A percentile compares a stretch with the other conserved stretches of the same genome.
Evolutionary conservation across 2,888 invertebrate species (phyloP).

Genomic region (Phalera bucephala): DNA sequence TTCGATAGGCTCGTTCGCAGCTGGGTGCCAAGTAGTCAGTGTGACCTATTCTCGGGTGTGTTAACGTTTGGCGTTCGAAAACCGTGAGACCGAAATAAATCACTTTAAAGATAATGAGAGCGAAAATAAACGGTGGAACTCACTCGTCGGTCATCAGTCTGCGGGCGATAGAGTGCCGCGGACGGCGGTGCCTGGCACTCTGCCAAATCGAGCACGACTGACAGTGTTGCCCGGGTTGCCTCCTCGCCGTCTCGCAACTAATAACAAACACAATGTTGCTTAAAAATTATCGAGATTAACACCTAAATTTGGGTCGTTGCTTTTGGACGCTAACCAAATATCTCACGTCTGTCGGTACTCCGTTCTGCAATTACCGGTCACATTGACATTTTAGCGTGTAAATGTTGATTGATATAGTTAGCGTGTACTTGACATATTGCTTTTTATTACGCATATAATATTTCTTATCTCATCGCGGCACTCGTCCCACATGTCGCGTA

Average conservation of each 20-base stretch:
- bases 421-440: neutral
- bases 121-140: constrained; percentile 76
- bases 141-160: constrained; percentile 67
- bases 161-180: constrained; percentile 60
- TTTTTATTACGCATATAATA: constrained; percentile 15
- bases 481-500: constrained; percentile 23
- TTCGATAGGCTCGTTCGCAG: constrained; percentile 55
- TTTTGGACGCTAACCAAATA: constrained; percentile 65
- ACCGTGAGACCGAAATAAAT: constrained; percentile 71
- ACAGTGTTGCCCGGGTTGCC: constrained; percentile 42
- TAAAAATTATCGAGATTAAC: constrained; percentile 52
- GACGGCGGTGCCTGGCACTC: constrained; percentile 51
- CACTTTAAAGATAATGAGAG: constrained; percentile 78
- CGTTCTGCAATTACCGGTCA: constrained; percentile 12
- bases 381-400: constrained; percentile 19
- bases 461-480: constrained; percentile 18
- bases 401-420: constrained; percentile 4
- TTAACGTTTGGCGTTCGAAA: constrained; percentile 61
- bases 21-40: constrained; percentile 66
- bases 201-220: constrained; percentile 68
- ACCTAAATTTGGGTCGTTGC: constrained; percentile 40
- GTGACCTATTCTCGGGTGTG: constrained; percentile 67
- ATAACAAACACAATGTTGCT: constrained; percentile 37
- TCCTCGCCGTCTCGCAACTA: constrained; percentile 41
- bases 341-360: constrained; percentile 21